Conservation (phyloP, 2,113 vertebrate species). For the Athene noctua region DNA sequence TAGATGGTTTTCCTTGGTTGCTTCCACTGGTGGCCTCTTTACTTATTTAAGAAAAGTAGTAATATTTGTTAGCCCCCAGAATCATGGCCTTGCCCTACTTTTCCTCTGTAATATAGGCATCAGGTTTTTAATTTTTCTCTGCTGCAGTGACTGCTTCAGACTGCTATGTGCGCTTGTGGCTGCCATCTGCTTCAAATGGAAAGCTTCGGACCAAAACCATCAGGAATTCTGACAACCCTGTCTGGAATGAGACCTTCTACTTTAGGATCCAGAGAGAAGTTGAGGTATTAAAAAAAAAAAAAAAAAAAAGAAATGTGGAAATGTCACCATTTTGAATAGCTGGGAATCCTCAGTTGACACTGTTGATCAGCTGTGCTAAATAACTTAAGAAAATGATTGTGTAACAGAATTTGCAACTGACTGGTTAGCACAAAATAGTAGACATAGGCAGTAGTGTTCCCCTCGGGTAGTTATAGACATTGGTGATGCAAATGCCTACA, state of each 20-base stretch:
- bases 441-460: background rate
- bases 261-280: constrained; percentile 80
- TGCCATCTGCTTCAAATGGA: constrained; percentile 77
- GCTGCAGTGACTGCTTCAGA: constrained; percentile 76
- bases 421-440: background rate
- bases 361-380: background rate
- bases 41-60: background rate
- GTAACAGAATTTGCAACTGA: background rate
- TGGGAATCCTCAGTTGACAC: background rate
- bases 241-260: constrained; percentile 86
- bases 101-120: background rate
- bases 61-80: background rate
- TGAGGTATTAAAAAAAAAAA: constrained; percentile 76
- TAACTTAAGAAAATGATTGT: background rate
- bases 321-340: background rate
- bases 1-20: background rate
- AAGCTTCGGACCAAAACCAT: constrained; percentile 76
- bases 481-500: background rate
- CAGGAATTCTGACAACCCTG: constrained; percentile 73
- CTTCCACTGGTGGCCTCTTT: background rate
- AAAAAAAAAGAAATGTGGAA: too few relatives aligned
- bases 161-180: constrained; percentile 81
- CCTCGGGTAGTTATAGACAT: background rate
- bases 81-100: background rate
- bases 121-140: constrained; percentile 7